A percentile compares a stretch with the other conserved stretches of the same genome.
Conservation (phyloP, 2,888 invertebrate species). For the Scaptomyza parva region DNA sequence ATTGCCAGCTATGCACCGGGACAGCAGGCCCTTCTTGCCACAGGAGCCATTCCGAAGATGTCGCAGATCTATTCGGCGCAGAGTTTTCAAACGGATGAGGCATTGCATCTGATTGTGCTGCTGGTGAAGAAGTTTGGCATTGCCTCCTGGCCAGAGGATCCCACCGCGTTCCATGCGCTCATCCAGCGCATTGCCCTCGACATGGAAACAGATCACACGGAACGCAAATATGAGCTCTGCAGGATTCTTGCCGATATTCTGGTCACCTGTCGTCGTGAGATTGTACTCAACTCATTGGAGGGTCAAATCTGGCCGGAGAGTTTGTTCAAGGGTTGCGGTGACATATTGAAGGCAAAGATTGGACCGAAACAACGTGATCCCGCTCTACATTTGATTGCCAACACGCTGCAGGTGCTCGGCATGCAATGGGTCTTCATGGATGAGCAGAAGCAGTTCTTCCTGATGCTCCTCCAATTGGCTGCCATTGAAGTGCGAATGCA, state of each 20-base stretch:
- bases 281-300: slow-evolving; percentile 87
- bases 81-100: slow-evolving; percentile 95
- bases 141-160: slow-evolving; percentile 91
- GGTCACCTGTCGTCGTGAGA: slow-evolving; percentile 89
- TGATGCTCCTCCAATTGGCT: slow-evolving; percentile 93
- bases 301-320: slow-evolving; percentile 93
- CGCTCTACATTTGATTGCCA: slow-evolving; percentile 92
- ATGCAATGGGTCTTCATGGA: slow-evolving; percentile 93
- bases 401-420: slow-evolving; percentile 92
- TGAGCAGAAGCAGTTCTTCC: slow-evolving; percentile 92
- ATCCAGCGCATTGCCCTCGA: slow-evolving; percentile 93
- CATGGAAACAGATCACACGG: slow-evolving; percentile 94
- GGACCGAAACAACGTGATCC: slow-evolving; percentile 95
- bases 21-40: slow-evolving; percentile 91
- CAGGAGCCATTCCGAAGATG: slow-evolving; percentile 92
- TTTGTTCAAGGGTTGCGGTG: slow-evolving; percentile 92
- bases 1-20: slow-evolving; percentile 92
- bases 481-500: slow-evolving; percentile 98
- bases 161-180: slow-evolving; percentile 92
- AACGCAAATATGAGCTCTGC: slow-evolving; percentile 95
- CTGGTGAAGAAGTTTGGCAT: slow-evolving; percentile 90
- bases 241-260: slow-evolving; percentile 91
- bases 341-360: slow-evolving; percentile 94
- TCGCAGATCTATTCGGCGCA: slow-evolving; percentile 94
- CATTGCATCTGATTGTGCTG: slow-evolving; percentile 91